A percentile compares a stretch with the other conserved stretches of the same genome.
Evolutionary conservation across 1,140 invertebrate species (phyloP).

Genomic region (Bathynomus jamesi): DNA sequence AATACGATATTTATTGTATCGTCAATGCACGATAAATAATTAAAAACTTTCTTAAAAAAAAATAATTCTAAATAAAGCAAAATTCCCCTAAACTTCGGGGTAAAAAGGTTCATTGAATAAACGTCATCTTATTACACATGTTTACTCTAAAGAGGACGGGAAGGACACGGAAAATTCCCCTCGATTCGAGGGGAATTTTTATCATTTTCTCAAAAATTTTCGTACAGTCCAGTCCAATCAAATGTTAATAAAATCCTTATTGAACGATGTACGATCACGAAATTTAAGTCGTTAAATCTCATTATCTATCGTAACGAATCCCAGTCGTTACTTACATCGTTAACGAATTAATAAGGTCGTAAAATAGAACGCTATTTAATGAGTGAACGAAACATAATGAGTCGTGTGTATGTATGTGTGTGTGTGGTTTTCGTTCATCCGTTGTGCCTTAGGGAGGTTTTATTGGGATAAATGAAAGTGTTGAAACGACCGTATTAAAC

Average conservation of each 20-base stretch:
- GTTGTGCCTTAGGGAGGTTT: background rate
- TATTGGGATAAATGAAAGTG: background rate
- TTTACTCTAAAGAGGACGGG: background rate
- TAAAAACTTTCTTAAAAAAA: background rate
- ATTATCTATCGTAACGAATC: too few relatives aligned
- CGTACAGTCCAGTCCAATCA: background rate
- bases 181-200: background rate
- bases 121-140: background rate
- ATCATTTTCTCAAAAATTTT: background rate
- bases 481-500: background rate
- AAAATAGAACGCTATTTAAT: too few relatives aligned
- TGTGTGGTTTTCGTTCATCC: background rate
- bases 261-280: too few relatives aligned
- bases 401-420: too few relatives aligned
- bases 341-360: too few relatives aligned
- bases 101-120: conserved; percentile 1
- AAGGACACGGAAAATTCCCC: background rate
- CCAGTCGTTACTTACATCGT: too few relatives aligned
- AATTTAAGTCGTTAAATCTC: too few relatives aligned
- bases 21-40: background rate
- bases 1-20: background rate
- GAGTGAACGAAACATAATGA: too few relatives aligned
- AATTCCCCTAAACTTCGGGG: background rate
- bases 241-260: background rate
- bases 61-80: background rate